Conservation (phyloP, 2,113 vertebrate species). For the Mustela lutreola region DNA sequence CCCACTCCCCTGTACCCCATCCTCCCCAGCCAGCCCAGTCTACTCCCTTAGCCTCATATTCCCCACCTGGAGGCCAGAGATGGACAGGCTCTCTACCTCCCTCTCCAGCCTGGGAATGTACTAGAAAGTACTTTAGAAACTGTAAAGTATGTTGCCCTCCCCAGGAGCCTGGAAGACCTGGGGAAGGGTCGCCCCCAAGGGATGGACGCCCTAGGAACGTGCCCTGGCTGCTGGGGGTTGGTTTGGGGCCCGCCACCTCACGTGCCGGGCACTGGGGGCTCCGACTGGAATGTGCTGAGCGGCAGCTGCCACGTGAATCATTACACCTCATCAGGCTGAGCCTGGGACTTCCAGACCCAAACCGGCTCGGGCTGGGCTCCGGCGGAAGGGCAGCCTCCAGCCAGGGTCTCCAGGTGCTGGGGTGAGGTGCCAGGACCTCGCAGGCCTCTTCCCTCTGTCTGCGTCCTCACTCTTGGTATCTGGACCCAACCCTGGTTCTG, state of each 20-base stretch:
- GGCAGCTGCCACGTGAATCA: conserved; percentile 70
- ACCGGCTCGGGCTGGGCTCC: conserved; percentile 65
- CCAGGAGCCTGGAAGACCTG: neutral
- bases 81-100: neutral
- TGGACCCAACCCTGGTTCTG: neutral
- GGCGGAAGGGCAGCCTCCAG: neutral
- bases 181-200: neutral
- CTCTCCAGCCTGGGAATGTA: neutral
- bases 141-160: no score
- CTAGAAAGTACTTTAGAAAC: neutral
- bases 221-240: neutral
- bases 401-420: neutral
- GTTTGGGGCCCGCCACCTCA: conserved; percentile 41
- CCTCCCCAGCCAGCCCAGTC: neutral
- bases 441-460: neutral
- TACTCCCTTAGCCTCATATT: neutral
- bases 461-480: neutral
- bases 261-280: conserved; percentile 20
- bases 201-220: neutral
- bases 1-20: no score
- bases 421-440: neutral
- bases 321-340: conserved; percentile 70
- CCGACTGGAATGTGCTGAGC: conserved; percentile 71
- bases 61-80: neutral
- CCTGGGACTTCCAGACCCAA: conserved; percentile 55